Conservation (phyloP, 1,140 invertebrate genomes). For the Babylonia areolata region DNA sequence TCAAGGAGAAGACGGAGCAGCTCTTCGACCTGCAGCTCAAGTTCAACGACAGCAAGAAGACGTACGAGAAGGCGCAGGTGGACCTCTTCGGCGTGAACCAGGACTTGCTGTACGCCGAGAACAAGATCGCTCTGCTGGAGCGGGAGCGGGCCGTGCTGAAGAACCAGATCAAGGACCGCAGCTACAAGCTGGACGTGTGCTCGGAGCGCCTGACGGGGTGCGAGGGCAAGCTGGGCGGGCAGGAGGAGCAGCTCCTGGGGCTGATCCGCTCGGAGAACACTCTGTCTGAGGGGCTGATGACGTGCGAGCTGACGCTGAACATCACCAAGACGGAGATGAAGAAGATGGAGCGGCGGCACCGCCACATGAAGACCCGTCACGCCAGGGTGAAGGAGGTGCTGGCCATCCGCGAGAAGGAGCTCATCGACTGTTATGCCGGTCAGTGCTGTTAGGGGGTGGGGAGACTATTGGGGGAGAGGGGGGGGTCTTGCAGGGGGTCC, state of each 20-base stretch:
- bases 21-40: constrained; percentile 51
- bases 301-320: constrained; percentile 51
- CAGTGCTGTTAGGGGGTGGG: constrained; percentile 23
- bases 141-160: constrained; percentile 60
- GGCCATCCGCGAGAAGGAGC: constrained; percentile 53
- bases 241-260: constrained; percentile 53
- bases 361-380: constrained; percentile 41
- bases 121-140: constrained; percentile 52
- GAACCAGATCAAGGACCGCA: constrained; percentile 61
- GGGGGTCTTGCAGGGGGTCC: no score
- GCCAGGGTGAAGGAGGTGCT: constrained; percentile 40
- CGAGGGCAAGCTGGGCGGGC: constrained; percentile 42
- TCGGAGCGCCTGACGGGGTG: constrained; percentile 42
- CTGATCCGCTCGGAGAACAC: constrained; percentile 61
- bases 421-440: constrained; percentile 63
- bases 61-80: constrained; percentile 50
- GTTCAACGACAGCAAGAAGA: constrained; percentile 55
- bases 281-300: constrained; percentile 59
- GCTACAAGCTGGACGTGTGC: constrained; percentile 46
- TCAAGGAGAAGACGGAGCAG: constrained; percentile 47
- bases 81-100: constrained; percentile 51
- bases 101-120: constrained; percentile 57
- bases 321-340: constrained; percentile 38
- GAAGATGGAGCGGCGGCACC: constrained; percentile 43
- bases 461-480: no score